A percentile compares a stretch with the other conserved stretches of the same genome.
These are phyloP conservation scores for Passer montanus DNA, from an alignment of 2,113 vertebrate genomes.

Conservation along the genomic window DNA sequence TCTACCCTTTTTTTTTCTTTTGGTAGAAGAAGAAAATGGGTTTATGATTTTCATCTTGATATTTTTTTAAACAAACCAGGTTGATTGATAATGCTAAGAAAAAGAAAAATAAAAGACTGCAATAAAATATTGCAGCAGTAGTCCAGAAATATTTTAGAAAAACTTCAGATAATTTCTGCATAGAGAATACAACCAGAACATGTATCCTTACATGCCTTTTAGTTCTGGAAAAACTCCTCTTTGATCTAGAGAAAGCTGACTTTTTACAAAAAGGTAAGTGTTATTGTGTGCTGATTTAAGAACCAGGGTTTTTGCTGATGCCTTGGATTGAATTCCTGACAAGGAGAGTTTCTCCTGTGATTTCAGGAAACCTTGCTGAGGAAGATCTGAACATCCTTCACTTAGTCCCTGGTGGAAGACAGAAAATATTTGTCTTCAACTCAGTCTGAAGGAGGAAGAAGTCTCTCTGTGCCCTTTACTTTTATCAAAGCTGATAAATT, in stretches of 20 bases:
- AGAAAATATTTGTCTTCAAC: not conserved
- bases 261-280: not conserved
- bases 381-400: not conserved
- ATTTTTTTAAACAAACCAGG: not conserved
- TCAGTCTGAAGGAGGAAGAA: not conserved
- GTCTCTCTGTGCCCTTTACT: not conserved
- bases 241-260: not conserved
- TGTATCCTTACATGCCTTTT: rapidly evolving
- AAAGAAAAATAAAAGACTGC: not conserved
- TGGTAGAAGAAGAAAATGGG: not conserved
- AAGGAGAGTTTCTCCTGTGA: not conserved
- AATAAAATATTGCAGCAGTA: not conserved
- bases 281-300: not conserved
- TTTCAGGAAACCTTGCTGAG: not conserved
- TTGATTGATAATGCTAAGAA: not conserved
- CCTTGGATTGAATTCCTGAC: not conserved
- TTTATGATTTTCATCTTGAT: not conserved
- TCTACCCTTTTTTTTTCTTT: not conserved
- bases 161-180: not conserved
- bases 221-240: not conserved
- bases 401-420: not conserved
- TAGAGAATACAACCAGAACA: not conserved
- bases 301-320: not conserved
- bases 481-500: not conserved
- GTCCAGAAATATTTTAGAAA: not conserved